Percentiles rank a stretch among this genome's conserved stretches.
phyloP scores from a whole-genome alignment of 2,113 vertebrate species.

The Indicator indicator region DNA sequence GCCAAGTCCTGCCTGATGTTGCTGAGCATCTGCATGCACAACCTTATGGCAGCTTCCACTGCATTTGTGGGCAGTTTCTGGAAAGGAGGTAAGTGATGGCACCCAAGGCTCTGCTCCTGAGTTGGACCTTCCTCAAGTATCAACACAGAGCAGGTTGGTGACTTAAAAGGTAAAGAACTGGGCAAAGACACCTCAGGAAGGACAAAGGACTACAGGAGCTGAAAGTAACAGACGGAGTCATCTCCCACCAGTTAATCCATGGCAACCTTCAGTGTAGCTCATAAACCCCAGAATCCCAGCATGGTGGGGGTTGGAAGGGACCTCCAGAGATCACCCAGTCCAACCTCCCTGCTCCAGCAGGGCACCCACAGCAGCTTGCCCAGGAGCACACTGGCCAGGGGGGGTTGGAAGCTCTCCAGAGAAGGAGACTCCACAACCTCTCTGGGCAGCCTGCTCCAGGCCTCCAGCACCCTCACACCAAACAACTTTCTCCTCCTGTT shows the following conservation, averaged over 20 bases:
- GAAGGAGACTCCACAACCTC: too few relatives aligned
- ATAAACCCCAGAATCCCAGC: background rate
- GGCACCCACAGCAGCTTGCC: too few relatives aligned
- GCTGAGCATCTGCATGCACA: background rate
- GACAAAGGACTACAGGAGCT: background rate
- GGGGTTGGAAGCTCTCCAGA: too few relatives aligned
- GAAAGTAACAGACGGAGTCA: background rate
- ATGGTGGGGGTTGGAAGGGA: too few relatives aligned
- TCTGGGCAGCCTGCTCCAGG: too few relatives aligned
- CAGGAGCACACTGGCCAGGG: too few relatives aligned
- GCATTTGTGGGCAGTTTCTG: background rate
- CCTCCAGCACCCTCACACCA: too few relatives aligned
- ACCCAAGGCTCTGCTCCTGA: accelerated
- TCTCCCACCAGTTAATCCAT: background rate
- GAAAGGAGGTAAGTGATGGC: background rate
- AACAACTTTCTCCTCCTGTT: too few relatives aligned
- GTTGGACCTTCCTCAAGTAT: background rate
- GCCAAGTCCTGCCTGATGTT: background rate
- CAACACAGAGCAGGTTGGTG: background rate
- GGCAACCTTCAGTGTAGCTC: accelerated
- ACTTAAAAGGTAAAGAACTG: background rate
- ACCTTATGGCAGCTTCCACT: accelerated
- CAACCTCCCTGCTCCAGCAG: too few relatives aligned
- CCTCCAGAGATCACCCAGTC: too few relatives aligned
- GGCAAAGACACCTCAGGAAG: background rate